Evolutionary conservation across 2,113 vertebrate species (phyloP), one percentile per base, ranked within the genome.

Genomic region (Argyrosomus japonicus): DNA sequence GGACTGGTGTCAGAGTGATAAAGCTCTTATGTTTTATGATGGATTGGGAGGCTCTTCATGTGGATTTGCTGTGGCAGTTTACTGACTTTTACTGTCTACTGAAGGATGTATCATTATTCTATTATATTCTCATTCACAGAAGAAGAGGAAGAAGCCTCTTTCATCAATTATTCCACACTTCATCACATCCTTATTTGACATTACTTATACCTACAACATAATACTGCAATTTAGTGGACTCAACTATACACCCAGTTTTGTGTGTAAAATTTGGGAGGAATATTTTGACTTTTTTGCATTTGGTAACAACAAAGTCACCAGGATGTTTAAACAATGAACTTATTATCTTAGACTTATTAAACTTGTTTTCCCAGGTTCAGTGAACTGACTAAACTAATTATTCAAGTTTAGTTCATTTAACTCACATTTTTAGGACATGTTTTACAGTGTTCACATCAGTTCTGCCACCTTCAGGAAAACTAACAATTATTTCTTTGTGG

Each of bases 41-140:
- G 61, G 53, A 47, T 29, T 27, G 23, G 18, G 32, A 56, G 25
- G 23, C 19, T 77, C 40, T 47, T 72, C 9, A 7, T 67, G 32
- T 25, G 45, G 63, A 57, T 58, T 57, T 19, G 19, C 40, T 15
- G 50, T 47, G 13, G 45, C 40, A 60, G n/a, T 23, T 73, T n/a
- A 58, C 54, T 43, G 73, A 58, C 1, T 32, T 32, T 32, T 32
- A 32, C 32, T 32, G 32, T 32, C 5, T 32, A 32, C 45, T 47
- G 14, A 47, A 14, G 45, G 45, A 47, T 47, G 12, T 14, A 47
- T 3, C 45, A 47, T 47, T 40, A 40, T 40, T 40, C 36, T 40
- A 40, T 32, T 23, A 43, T 32, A 54, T 47, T 40, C n/a, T 51
- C 58, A 67, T 71, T 83, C 29, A 74, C 75, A 60, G 21, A 60